phyloP scores from a whole-genome alignment of 2,888 invertebrate species.

The Diarsia mendica region DNA sequence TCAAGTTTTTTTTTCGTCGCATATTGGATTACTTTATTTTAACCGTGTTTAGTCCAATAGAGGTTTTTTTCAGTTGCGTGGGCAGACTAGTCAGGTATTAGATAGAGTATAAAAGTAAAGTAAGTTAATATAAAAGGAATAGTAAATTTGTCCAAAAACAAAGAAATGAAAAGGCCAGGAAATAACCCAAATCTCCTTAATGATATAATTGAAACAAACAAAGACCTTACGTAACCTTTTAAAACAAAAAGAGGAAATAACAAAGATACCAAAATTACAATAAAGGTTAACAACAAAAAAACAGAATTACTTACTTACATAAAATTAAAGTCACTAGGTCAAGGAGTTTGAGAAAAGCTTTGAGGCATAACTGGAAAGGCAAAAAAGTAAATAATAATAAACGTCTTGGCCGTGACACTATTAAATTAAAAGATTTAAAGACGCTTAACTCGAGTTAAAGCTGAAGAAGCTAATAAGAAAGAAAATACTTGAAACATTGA shows the following conservation, averaged over 20 bases:
- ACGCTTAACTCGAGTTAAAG: background rate
- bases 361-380: constrained; percentile 44
- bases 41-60: background rate
- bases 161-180: background rate
- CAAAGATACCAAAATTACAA: background rate
- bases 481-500: background rate
- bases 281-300: constrained; percentile 22
- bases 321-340: constrained; percentile 50
- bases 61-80: background rate
- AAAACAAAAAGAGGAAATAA: constrained; percentile 25
- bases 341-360: constrained; percentile 52
- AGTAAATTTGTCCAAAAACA: background rate
- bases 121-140: no score
- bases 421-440: background rate
- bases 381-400: constrained; percentile 32
- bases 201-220: constrained; percentile 11
- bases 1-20: constrained; percentile 8
- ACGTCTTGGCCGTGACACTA: constrained; percentile 45
- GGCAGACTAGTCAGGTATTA: background rate
- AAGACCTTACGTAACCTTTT: constrained; percentile 1
- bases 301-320: constrained; percentile 21
- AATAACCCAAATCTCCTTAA: background rate
- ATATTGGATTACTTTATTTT: background rate
- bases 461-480: background rate
- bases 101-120: no score